phyloP scores from a whole-genome alignment of 2,113 vertebrate species.

The Halcyon malimbica region DNA sequence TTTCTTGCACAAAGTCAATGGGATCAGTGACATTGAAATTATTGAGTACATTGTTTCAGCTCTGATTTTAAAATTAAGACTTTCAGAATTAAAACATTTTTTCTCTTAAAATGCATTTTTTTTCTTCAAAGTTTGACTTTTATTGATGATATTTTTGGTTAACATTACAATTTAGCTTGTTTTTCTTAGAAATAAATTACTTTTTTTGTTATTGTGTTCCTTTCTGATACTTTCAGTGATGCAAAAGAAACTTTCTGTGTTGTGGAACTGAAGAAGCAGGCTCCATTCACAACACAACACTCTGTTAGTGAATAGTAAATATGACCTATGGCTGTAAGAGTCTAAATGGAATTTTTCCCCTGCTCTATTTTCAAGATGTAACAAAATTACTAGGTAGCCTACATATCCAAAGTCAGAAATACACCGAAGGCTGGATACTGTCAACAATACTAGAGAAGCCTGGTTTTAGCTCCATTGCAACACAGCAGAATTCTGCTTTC shows the following conservation, averaged over 20 bases:
- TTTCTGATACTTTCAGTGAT: neutral
- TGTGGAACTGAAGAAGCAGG: slow-evolving; percentile 39
- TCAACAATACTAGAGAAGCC: slow-evolving; percentile 30
- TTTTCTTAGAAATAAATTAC: slow-evolving; percentile 49
- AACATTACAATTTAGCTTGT: slow-evolving; percentile 17
- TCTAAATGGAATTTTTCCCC: slow-evolving; percentile 57
- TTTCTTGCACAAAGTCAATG: neutral
- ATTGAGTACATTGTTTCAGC: neutral
- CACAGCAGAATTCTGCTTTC: slow-evolving; percentile 46
- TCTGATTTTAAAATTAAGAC: slow-evolving; percentile 19
- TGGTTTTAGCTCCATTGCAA: slow-evolving; percentile 34
- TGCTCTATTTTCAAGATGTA: slow-evolving; percentile 66
- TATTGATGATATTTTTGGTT: slow-evolving; percentile 21
- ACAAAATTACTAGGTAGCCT: slow-evolving; percentile 69
- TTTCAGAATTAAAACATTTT: neutral
- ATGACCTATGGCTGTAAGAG: slow-evolving; percentile 57
- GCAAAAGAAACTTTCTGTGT: slow-evolving; percentile 13
- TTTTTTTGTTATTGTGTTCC: slow-evolving; percentile 20
- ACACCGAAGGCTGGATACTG: slow-evolving; percentile 31
- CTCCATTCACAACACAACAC: slow-evolving; percentile 30
- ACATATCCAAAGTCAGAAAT: slow-evolving; percentile 51
- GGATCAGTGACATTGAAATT: neutral
- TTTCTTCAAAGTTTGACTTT: neutral
- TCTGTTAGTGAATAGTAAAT: slow-evolving; percentile 56
- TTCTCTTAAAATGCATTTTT: slow-evolving; percentile 36